These are phyloP conservation scores for Ophraella communa DNA, from an alignment of 2,888 invertebrate species.

Conservation along the genomic window DNA sequence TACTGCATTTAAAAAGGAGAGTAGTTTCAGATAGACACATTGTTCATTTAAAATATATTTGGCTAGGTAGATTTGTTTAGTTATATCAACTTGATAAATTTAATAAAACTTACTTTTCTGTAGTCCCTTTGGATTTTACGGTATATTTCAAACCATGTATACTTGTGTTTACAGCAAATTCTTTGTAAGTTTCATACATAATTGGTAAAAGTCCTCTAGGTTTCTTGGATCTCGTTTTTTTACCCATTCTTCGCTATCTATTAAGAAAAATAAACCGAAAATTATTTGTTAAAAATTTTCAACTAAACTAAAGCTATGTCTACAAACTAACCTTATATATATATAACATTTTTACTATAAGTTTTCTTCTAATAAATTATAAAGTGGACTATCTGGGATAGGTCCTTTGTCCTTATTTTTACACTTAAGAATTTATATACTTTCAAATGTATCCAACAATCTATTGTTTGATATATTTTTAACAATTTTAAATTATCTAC, in stretches of 20 bases:
- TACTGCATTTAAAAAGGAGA: too few relatives aligned
- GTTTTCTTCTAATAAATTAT: too few relatives aligned
- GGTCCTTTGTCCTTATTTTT: too few relatives aligned
- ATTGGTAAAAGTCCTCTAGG: constrained; percentile 30
- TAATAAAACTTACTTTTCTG: constrained; percentile 46
- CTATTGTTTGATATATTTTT: too few relatives aligned
- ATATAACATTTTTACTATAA: too few relatives aligned
- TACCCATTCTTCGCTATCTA: not conserved
- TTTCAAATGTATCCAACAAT: too few relatives aligned
- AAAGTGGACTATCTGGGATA: too few relatives aligned
- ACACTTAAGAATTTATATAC: too few relatives aligned
- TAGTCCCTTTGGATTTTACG: constrained; percentile 39
- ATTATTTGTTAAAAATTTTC: not conserved
- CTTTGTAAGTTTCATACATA: constrained; percentile 46
- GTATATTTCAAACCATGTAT: constrained; percentile 55
- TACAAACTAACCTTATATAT: too few relatives aligned
- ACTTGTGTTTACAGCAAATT: constrained; percentile 54
- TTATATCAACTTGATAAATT: not conserved
- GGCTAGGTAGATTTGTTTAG: not conserved
- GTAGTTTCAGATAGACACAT: too few relatives aligned
- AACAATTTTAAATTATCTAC: too few relatives aligned
- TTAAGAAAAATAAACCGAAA: not conserved
- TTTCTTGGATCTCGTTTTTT: constrained; percentile 8
- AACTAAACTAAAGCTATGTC: too few relatives aligned
- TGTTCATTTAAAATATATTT: not conserved